These are phyloP conservation scores for Drosophila saltans DNA, from an alignment of 1,140 invertebrate genomes.

Conservation along the genomic window DNA sequence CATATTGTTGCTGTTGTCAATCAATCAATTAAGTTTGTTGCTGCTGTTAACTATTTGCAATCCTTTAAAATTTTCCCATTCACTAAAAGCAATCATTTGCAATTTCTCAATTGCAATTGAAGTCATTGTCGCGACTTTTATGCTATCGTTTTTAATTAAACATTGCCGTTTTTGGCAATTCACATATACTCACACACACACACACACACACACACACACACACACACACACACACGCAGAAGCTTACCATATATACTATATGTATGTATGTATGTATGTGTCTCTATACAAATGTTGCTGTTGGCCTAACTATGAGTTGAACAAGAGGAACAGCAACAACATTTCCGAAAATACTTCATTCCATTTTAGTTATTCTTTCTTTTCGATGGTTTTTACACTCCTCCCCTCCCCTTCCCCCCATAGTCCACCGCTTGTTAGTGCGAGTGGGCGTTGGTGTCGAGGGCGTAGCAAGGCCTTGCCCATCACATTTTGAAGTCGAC, in stretches of 20 bases:
- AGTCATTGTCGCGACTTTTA: slow-evolving; percentile 55
- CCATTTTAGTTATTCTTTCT: slow-evolving; percentile 20
- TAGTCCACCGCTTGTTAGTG: slow-evolving; percentile 3
- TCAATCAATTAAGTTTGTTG: slow-evolving; percentile 4
- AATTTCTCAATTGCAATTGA: slow-evolving; percentile 57
- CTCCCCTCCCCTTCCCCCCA: background rate
- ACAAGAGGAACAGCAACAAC: slow-evolving; percentile 16
- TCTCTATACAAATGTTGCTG: background rate
- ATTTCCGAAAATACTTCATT: slow-evolving; percentile 23
- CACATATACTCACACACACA: slow-evolving; percentile 3
- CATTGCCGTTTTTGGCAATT: slow-evolving; percentile 69
- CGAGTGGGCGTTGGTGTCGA: slow-evolving; percentile 17
- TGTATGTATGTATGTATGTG: slow-evolving; percentile 10
- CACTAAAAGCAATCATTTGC: slow-evolving; percentile 1
- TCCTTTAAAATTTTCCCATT: background rate
- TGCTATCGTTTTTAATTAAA: slow-evolving; percentile 74
- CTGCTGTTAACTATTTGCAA: slow-evolving; percentile 1
- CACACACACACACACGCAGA: background rate
- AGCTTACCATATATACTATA: background rate
- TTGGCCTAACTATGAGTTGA: background rate
- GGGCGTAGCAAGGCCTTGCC: slow-evolving; percentile 51
- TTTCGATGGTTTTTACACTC: background rate
- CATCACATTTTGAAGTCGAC: slow-evolving; percentile 59
- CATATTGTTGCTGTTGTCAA: background rate
- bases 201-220: slow-evolving; percentile 6